These are phyloP conservation scores for Agapostemon virescens DNA, from an alignment of 2,888 invertebrate species.

Conservation along the genomic window DNA sequence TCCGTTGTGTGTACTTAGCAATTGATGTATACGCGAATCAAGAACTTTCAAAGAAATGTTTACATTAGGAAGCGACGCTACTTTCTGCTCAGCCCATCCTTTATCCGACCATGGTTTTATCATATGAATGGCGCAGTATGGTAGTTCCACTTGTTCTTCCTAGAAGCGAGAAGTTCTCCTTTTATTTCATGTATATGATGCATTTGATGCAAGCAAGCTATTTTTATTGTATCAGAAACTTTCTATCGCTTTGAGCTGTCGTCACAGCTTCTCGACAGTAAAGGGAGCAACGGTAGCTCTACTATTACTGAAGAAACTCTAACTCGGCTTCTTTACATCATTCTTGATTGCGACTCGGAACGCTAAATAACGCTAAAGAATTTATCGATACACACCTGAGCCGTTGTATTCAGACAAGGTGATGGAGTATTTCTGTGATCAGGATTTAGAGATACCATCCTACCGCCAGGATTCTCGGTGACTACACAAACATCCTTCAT, in stretches of 20 bases:
- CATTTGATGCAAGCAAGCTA: not conserved
- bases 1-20: slow-evolving; percentile 89
- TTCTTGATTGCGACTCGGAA: slow-evolving; percentile 48
- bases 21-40: slow-evolving; percentile 84
- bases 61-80: slow-evolving; percentile 84
- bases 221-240: slow-evolving; percentile 47
- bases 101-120: slow-evolving; percentile 83
- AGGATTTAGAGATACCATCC: slow-evolving; percentile 87
- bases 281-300: slow-evolving; percentile 73
- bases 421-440: slow-evolving; percentile 84
- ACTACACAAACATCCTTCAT: slow-evolving; percentile 90
- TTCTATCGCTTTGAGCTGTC: slow-evolving; percentile 61
- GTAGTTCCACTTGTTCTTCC: slow-evolving; percentile 82
- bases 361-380: not conserved
- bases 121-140: slow-evolving; percentile 86
- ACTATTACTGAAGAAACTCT: slow-evolving; percentile 71
- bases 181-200: not conserved
- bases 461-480: slow-evolving; percentile 86
- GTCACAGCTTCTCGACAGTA: slow-evolving; percentile 71
- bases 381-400: slow-evolving; percentile 69
- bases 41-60: slow-evolving; percentile 84
- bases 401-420: slow-evolving; percentile 77
- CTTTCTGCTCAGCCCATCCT: slow-evolving; percentile 89
- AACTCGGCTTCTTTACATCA: slow-evolving; percentile 77
- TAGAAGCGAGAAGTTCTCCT: slow-evolving; percentile 65